Percentiles rank a stretch among this genome's conserved stretches.
These are phyloP conservation scores for Trichopria drosophilae DNA, from an alignment of 2,888 invertebrate species.

Conservation along the genomic window DNA sequence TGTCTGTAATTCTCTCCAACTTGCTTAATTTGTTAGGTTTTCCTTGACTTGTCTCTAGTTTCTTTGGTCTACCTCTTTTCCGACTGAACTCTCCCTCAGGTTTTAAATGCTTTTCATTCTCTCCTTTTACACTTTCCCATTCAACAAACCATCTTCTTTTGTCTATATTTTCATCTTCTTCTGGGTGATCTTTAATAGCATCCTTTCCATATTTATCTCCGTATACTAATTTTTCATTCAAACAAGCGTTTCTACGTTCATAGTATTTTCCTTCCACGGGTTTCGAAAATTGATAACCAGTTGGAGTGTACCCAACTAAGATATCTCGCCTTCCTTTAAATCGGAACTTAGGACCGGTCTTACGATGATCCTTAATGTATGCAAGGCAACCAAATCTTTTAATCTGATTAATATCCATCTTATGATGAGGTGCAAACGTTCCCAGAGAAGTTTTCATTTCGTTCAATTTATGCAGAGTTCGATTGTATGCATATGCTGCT, in stretches of 20 bases:
- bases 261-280: too few species aligned
- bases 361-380: slow-evolving; percentile 11
- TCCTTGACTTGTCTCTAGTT: not conserved
- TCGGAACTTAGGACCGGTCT: too few species aligned
- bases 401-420: slow-evolving; percentile 15
- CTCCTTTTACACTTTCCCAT: slow-evolving; percentile 4
- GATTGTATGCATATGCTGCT: slow-evolving; percentile 24
- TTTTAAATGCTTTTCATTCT: not conserved
- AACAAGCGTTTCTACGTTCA: too few species aligned
- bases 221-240: too few species aligned
- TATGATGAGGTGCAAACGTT: slow-evolving; percentile 20
- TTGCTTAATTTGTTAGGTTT: not conserved
- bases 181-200: not conserved
- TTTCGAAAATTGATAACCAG: too few species aligned
- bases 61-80: not conserved
- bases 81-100: not conserved
- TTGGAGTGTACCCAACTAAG: too few species aligned
- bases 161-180: not conserved
- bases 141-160: slow-evolving; percentile 12
- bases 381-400: slow-evolving; percentile 27
- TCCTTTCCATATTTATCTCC: too few species aligned
- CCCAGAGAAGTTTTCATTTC: slow-evolving; percentile 13
- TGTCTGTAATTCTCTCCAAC: too few species aligned
- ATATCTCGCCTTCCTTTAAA: too few species aligned
- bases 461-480: slow-evolving; percentile 25